Evolutionary conservation across 1,140 invertebrate species (phyloP).

Genomic region (Archivesica marissinica): DNA sequence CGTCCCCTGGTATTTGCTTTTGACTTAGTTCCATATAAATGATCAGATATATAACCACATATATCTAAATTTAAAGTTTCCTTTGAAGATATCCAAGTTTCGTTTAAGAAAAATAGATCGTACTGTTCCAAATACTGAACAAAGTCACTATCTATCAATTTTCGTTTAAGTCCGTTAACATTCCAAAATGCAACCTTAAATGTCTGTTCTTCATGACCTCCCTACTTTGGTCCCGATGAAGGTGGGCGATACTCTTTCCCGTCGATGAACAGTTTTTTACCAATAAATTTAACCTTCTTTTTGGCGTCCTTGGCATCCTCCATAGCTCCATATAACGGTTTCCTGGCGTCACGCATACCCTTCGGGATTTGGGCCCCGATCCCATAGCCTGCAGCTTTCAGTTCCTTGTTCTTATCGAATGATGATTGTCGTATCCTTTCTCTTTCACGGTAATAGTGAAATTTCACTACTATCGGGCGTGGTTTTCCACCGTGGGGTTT

Average conservation of each 20-base stretch:
- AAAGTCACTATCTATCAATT: too few relatives aligned
- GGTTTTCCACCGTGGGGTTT: not conserved
- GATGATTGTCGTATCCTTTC: not conserved
- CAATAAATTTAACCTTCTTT: slow-evolving; percentile 15
- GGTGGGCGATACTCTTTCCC: not conserved
- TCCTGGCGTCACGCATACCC: not conserved
- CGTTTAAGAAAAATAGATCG: too few relatives aligned
- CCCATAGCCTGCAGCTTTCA: slow-evolving; percentile 14
- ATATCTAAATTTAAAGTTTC: too few relatives aligned
- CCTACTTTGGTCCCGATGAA: not conserved
- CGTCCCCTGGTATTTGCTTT: too few relatives aligned
- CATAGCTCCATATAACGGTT: too few relatives aligned
- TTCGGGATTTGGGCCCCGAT: slow-evolving; percentile 25
- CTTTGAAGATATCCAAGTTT: too few relatives aligned
- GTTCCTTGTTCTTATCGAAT: not conserved
- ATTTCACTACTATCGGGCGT: not conserved
- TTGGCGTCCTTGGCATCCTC: slow-evolving; percentile 2
- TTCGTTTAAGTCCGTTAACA: too few relatives aligned
- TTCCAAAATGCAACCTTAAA: not conserved
- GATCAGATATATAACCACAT: too few relatives aligned
- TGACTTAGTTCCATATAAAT: too few relatives aligned
- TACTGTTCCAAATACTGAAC: too few relatives aligned
- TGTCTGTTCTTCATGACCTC: not conserved
- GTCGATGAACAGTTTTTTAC: slow-evolving; percentile 7
- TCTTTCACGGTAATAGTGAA: not conserved